Base-by-base conservation (phyloP, 1,140 invertebrate species). In the Bombus fervidus region DNA sequence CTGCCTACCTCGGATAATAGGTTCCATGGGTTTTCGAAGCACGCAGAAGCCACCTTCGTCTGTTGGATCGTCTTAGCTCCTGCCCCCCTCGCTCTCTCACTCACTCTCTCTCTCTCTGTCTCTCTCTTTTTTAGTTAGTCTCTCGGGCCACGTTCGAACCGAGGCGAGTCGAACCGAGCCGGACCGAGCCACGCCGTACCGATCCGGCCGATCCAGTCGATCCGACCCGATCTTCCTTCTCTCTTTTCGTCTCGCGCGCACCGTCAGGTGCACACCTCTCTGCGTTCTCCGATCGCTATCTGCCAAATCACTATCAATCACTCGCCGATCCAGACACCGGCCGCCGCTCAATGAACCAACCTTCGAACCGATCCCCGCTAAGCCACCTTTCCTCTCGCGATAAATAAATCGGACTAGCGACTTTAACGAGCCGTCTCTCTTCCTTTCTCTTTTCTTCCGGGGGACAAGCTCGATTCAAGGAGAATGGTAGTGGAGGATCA, bases 251-350 rank as follows among this genome's bases (percentile, higher is more conserved):
- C 47, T 66, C 78, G 81, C 74, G 71, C 83, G 79, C 89, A 81
- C 73, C 77, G 78, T 87, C 89, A 90, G 88, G 86, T 85, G 88
- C 88, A 80, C 83, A 80, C 79, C 86, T 90, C 76, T 39, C 71
- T 76, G 79, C 81, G 87, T 82, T 78, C 89, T 76, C 76, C 90
- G 91, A 93, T 93, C 91, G 89, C 86, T 93, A 93, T 93, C 92
- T 90, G 91, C 87, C 90, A 92, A 92, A 92, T 93, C 92, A 90
- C 91, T 92, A 93, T 93, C 92, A 92, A 93, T 93, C 92, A 93
- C 90, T 76, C 88, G 80, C 81, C 87, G 83, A 85, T 87, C 87
- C 87, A 81, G 90, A 87, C 87, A 89, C 89, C 87, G 91, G 89
- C 88, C 90, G 89, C 89, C 86, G 87, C 86, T 88, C 87, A 74